Conservation (phyloP, 2,888 invertebrate species). For the Saturnia pavonia region DNA sequence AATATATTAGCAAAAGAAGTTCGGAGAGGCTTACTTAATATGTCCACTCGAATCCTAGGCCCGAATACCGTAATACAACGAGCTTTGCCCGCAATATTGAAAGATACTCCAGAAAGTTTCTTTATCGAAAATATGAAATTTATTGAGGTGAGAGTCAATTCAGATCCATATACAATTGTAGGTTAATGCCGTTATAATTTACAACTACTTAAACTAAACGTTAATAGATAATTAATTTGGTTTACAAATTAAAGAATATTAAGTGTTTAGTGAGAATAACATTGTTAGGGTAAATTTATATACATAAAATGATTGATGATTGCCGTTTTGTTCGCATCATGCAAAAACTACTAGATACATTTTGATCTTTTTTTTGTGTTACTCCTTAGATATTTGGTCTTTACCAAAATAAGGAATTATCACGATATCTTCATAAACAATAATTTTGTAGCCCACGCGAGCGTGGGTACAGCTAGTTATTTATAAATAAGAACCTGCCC, state of each 20-base stretch:
- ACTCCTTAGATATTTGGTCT: no score
- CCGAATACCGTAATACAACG: slow-evolving; percentile 95
- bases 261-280: background rate
- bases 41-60: slow-evolving; percentile 94
- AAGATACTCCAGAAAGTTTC: slow-evolving; percentile 90
- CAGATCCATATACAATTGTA: background rate
- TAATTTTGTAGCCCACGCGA: no score
- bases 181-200: background rate
- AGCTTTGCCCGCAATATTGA: slow-evolving; percentile 92
- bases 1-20: slow-evolving; percentile 81
- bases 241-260: background rate
- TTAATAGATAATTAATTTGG: background rate
- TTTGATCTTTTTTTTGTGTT: no score
- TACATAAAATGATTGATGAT: no score
- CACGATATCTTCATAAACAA: no score
- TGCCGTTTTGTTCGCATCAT: no score
- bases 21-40: slow-evolving; percentile 75
- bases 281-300: background rate
- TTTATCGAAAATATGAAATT: slow-evolving; percentile 86
- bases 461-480: no score
- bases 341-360: no score
- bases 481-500: background rate
- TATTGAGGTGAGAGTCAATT: slow-evolving; percentile 53
- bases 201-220: background rate
- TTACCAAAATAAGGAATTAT: no score